Evolutionary conservation across 2,113 vertebrate genomes (phyloP), one percentile per base, ranked within the genome.

Genomic region (Spea multiplicata): DNA sequence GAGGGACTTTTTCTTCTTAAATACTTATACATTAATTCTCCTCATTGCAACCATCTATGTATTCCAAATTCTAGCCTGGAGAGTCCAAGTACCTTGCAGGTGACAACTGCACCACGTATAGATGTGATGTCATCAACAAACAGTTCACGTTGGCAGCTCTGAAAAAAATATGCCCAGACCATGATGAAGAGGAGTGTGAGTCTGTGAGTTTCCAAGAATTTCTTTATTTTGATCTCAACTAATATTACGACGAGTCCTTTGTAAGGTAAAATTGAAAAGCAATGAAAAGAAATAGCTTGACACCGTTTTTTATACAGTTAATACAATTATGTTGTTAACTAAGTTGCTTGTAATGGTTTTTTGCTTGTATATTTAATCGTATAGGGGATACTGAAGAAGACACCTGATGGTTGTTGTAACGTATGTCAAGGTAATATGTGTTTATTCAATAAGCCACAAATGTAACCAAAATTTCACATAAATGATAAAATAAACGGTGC

Each of bases 381-480:
- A 5, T 45, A 80, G 78, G 62, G 50, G 1, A 4, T 46, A 46
- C 3, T 68, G 14, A 14, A 49, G 52, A 80, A 73, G 30, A n/a
- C 47, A 14, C 71, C 62, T 49, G 71, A 80, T 73, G 78, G 78
- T 46, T 80, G 78, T 71, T 80, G 78, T 61, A 47, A 47, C 61
- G 17, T 80, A 5, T 80, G 78, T 66, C 46, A 59, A 80, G 78
- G 78, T 80, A 74, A 77, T 61, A 49, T 30, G 13, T 8, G 49
- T 5, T 14, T 8, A 53, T 53, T 53, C 50, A 53, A 12, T 8
- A 8, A 53, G 50, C 4, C 45, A 1, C 44, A 68, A 68, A 68
- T 45, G 2, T 17, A 44, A 66, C 30, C 6, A 8, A 12, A 53
- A 53, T 53, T 53, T 53, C 6, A 12, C 6, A 6, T 8, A 53